Percentiles rank a stretch among this genome's conserved stretches.
Conservation (phyloP, 1,140 invertebrate species). For the Leptoteleia sp. region DNA sequence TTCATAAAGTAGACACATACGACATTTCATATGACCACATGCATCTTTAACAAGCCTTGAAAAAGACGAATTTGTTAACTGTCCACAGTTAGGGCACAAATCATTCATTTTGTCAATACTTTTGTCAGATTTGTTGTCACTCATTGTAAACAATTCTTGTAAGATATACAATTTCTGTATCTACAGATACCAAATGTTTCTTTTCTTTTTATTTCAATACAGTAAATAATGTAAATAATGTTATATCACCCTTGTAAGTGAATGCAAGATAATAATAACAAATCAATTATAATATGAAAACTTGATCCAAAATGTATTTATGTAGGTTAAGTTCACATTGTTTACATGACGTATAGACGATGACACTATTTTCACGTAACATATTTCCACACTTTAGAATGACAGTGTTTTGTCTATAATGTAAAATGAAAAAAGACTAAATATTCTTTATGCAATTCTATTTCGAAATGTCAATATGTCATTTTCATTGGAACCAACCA, state of each 20-base stretch:
- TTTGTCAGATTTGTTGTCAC: conserved; percentile 18
- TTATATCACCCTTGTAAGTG: too few relatives aligned
- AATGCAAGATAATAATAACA: too few relatives aligned
- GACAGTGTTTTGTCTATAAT: neutral
- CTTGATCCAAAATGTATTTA: conserved; percentile 13
- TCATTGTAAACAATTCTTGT: conserved; percentile 31
- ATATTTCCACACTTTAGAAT: conserved; percentile 4
- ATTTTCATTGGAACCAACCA: conserved; percentile 8
- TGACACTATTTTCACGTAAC: conserved; percentile 10
- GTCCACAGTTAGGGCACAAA: conserved; percentile 75
- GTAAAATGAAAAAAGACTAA: neutral
- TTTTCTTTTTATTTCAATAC: too few relatives aligned
- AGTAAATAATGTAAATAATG: too few relatives aligned
- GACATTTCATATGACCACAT: conserved; percentile 78
- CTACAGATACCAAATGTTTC: too few relatives aligned
- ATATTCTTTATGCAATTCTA: conserved; percentile 1
- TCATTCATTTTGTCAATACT: conserved; percentile 61
- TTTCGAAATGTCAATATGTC: conserved; percentile 8
- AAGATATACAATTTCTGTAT: too few relatives aligned
- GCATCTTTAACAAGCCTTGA: conserved; percentile 75
- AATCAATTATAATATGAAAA: conserved; percentile 34
- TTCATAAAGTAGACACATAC: conserved; percentile 77
- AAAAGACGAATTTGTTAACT: conserved; percentile 71
- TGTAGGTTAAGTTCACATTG: conserved; percentile 32
- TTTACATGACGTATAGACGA: conserved; percentile 4